Base-by-base conservation (phyloP, 2,113 vertebrate species). In the Apeltes quadracus region DNA sequence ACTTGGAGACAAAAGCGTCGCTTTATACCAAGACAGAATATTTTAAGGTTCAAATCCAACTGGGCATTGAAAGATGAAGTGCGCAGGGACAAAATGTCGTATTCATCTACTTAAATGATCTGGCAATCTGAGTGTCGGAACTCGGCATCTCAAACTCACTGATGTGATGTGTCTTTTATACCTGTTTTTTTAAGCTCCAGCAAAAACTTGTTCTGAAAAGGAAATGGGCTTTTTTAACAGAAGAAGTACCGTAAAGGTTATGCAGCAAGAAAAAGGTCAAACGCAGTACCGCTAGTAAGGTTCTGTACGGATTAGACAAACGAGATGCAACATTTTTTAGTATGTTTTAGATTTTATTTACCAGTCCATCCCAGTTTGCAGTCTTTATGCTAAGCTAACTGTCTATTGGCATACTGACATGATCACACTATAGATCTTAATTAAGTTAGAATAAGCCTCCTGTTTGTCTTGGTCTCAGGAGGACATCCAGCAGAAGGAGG, bases 401-500 rank as follows among this genome's bases (percentile, higher is more conserved):
- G 8, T 16, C 14, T 3, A 25, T 27, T 25, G 25, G 38, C 22
- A 16, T 16, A 61, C n/a, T 39, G 34, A 61, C 22, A 22, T 23
- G 6, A 38, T 20, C 36, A 14, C 22, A 8, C 13, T 23, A 39
- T 13, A 2, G 1, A 22, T 36, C 11, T 38, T 38, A 6, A 16
- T 53, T 9, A 9, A 1, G 27, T 29, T 66, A 39, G 16, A 34
- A 4, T 34, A 0, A n/a, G 12, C n/a, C 57, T 14, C 9, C 7
- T 34, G 0, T 54, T 14, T 53, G 11, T 72, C 3, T 81, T 61
- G 6, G 5, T 43, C 9, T 61, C 67, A 99, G 98, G 98, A 99
- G 89, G 97, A 99, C 29, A 83, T 92, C 74, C 94, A 96, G 75
- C 98, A 97, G 93, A 95, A 92, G 34, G 98, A 99, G 88, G 95